These are phyloP conservation scores for Agrilus cyanescens DNA, from an alignment of 2,888 invertebrate genomes.

Conservation along the genomic window DNA sequence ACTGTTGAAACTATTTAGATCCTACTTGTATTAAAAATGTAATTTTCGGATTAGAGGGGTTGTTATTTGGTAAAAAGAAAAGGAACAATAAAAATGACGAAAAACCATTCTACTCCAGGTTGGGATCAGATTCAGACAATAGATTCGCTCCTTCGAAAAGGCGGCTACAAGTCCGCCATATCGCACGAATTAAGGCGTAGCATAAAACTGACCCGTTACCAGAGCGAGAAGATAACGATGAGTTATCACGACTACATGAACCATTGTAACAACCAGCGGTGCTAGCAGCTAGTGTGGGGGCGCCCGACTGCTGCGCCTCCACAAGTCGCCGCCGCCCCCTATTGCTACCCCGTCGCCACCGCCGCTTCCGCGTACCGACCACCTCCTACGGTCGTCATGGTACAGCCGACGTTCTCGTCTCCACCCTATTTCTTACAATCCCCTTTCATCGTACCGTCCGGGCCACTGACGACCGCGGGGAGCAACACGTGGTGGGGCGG, in stretches of 20 bases:
- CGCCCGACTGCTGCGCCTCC: slow-evolving; percentile 29
- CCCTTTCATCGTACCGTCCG: slow-evolving; percentile 20
- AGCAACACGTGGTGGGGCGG: slow-evolving; percentile 30
- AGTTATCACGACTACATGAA: slow-evolving; percentile 73
- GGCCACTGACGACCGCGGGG: slow-evolving; percentile 17
- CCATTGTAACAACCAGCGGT: slow-evolving; percentile 51
- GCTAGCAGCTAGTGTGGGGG: slow-evolving; percentile 60
- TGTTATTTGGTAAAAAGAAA: no score
- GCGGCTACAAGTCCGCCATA: slow-evolving; percentile 86
- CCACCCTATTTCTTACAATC: slow-evolving; percentile 21
- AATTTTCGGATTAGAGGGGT: no score
- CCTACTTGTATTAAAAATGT: no score
- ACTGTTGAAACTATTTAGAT: no score
- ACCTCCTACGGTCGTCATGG: slow-evolving; percentile 28
- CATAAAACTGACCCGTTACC: slow-evolving; percentile 91
- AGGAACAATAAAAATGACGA: no score
- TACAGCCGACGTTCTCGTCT: slow-evolving; percentile 30
- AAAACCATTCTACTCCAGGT: slow-evolving; percentile 45
- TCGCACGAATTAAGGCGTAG: slow-evolving; percentile 78
- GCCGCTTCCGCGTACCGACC: slow-evolving; percentile 12
- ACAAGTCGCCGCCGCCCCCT: slow-evolving; percentile 9
- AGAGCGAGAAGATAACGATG: slow-evolving; percentile 89
- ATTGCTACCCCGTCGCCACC: slow-evolving; percentile 5
- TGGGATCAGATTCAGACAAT: slow-evolving; percentile 99
- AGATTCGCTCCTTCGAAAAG: slow-evolving; percentile 93